Base-by-base conservation (phyloP, 2,888 invertebrate species). In the Amblyjoppa proteus region DNA sequence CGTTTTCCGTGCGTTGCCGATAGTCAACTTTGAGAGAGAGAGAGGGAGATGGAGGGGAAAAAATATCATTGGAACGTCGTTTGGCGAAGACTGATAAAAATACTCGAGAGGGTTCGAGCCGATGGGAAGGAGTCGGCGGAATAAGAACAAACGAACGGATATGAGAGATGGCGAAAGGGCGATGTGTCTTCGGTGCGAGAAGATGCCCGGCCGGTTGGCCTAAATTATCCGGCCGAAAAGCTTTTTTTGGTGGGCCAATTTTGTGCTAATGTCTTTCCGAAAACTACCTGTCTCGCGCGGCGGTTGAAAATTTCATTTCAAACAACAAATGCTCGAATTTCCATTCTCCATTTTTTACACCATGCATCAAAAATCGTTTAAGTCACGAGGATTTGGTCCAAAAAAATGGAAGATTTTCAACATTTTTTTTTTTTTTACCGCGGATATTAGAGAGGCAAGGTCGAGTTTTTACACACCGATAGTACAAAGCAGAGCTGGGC, bases 61-160 rank as follows among this genome's bases (percentile, higher is more conserved):
- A 34, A 73, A 20, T n/a, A 25, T 76, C 81, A 81, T 84, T 53
- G 11, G 66, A 56, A 77, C 11, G 25, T 38, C 68, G 20, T 9
- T 28, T 56, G 25, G 51, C 56, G 49, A 71, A 41, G 68, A 38
- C 20, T 28, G 81, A 81, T 76, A 81, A 81, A 81, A 81, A 76
- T 81, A 81, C 81, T 64, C 64, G 41, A 20, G 41, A 20, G 41
- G 51, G 25, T 70, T 38, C 25, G 58, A 81, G 73, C 58, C 56
- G 51, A 74, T 74, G 53, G 56, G 58, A 76, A 74, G 66, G 61
- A 84, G 70, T 76, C 82, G 77, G 74, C 81, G 58, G 45, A 69
- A 78, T 66, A 31, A 76, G 41, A 51, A 66, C 73, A 53, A 74
- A 71, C 13, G 53, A 11, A 9, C 16, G 9, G 53, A 81, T 25